Evolutionary conservation across 2,797 vertebrate genomes (phyloP), one percentile per base, ranked within the genome.

Genomic region (Falco peregrinus): DNA sequence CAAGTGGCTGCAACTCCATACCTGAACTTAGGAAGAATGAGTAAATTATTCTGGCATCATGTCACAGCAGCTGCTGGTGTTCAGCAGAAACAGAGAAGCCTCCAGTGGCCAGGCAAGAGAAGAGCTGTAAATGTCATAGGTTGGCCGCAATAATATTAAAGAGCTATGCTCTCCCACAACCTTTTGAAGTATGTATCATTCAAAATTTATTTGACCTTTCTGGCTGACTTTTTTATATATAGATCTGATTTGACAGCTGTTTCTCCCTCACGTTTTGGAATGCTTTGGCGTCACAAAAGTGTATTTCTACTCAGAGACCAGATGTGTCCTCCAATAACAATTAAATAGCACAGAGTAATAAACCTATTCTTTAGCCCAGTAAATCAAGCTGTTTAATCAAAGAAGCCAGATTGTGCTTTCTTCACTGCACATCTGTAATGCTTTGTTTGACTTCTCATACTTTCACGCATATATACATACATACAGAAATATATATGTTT

Each of bases 351-450:
- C 43, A 16, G 69, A 74, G 82, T 77, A 68, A 86, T 88, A 93
- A 81, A 35, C 26, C 60, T 65, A 29, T 93, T 91, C 69, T 90
- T 95, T 93, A 93, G 68, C 78, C 53, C 87, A 84, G 28, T 89
- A 93, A 93, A 91, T 92, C 80, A 92, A 83, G 63, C 37, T 92
- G 70, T 95, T 94, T 94, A 95, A 83, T 84, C 70, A 35, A 67
- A 89, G 84, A 80, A 95, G 51, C 37, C 67, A 87, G 80, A 51
- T 0, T 93, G 86, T 87, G 96, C 85, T 87, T 92, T 93, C 79
- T 94, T 81, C 41, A 5, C 33, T 60, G 63, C 33, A 57, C 81
- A 56, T 95, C 92, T 57, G 61, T 89, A 91, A 84, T 13, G 43
- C 22, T 90, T 87, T 91, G 79, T 92, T 95, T 96, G 87, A 95